phyloP scores from a whole-genome alignment of 2,797 vertebrate species.

The Balearica regulorum region DNA sequence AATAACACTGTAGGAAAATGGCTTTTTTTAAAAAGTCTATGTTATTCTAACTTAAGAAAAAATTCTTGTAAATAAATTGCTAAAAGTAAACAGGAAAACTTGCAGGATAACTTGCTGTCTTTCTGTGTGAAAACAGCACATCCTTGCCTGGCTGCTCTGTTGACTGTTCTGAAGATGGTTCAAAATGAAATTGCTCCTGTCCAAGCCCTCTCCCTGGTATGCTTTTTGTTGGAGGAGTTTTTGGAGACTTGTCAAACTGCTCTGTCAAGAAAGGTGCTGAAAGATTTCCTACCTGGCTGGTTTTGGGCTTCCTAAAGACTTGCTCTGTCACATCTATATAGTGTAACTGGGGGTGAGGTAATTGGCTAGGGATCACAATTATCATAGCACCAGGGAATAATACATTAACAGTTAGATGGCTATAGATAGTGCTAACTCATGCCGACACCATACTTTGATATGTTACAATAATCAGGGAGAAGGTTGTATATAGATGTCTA shows the following conservation, averaged over 20 bases:
- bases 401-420: background rate
- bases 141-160: background rate
- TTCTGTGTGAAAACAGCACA: background rate
- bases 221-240: background rate
- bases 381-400: background rate
- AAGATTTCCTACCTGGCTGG: background rate
- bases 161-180: background rate
- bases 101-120: background rate
- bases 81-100: background rate
- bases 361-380: slow-evolving; percentile 7
- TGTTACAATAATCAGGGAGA: background rate
- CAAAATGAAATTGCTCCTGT: background rate
- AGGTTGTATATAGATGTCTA: background rate
- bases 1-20: background rate
- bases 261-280: background rate
- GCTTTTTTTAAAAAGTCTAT: background rate
- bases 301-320: slow-evolving; percentile 3
- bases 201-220: background rate
- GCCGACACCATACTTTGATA: background rate
- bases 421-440: background rate
- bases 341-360: background rate
- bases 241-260: background rate
- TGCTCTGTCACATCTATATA: background rate
- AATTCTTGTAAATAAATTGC: background rate
- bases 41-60: background rate